phyloP scores from a whole-genome alignment of 2,888 invertebrate genomes.

The Apotomis turbidana region DNA sequence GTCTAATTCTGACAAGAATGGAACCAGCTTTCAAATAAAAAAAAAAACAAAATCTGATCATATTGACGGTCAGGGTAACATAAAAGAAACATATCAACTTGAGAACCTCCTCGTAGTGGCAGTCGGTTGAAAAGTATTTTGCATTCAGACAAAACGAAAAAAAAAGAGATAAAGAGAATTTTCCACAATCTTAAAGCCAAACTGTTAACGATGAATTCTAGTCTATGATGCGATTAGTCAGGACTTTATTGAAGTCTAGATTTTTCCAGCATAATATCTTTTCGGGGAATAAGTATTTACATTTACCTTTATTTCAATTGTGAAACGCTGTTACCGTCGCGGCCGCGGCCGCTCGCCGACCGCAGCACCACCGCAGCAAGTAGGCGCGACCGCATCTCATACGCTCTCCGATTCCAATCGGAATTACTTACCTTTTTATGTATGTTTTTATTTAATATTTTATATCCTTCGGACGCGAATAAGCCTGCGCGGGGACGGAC shows the following conservation, averaged over 20 bases:
- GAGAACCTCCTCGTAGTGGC: too few relatives aligned
- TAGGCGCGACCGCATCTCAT: slow-evolving; percentile 65
- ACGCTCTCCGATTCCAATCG: slow-evolving; percentile 73
- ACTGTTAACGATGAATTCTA: neutral
- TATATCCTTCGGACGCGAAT: slow-evolving; percentile 76
- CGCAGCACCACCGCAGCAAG: slow-evolving; percentile 62
- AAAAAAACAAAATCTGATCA: too few relatives aligned
- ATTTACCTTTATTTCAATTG: slow-evolving; percentile 56
- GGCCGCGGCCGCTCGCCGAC: slow-evolving; percentile 55
- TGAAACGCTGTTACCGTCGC: slow-evolving; percentile 43
- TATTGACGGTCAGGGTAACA: too few relatives aligned
- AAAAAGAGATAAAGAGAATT: too few relatives aligned
- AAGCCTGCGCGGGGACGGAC: slow-evolving; percentile 74
- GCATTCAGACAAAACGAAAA: neutral
- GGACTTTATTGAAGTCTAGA: neutral
- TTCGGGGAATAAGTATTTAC: slow-evolving; percentile 20
- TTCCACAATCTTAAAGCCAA: too few relatives aligned
- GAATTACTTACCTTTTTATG: slow-evolving; percentile 81
- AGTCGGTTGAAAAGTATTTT: too few relatives aligned
- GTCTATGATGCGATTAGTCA: neutral
- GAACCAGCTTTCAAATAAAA: too few relatives aligned
- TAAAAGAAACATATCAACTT: too few relatives aligned
- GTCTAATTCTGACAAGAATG: too few relatives aligned
- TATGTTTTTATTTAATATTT: slow-evolving; percentile 82
- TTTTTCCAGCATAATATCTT: neutral